Evolutionary conservation across 2,113 vertebrate species (phyloP), one percentile per base, ranked within the genome.

Genomic region (Ophthalmolycus amberensis): DNA sequence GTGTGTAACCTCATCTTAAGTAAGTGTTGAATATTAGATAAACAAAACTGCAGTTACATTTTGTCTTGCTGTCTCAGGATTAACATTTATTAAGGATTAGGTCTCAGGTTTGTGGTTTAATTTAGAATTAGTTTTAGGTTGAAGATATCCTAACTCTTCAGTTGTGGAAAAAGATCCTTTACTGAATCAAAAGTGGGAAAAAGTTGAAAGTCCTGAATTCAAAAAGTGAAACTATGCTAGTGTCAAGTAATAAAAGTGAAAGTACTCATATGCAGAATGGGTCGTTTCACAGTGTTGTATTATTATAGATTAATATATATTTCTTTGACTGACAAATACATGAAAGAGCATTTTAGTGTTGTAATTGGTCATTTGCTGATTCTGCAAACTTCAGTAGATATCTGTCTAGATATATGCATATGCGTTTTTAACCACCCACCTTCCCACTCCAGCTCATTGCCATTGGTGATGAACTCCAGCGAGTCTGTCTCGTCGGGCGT

Each of bases 381-480:
- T 22, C 48, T 20, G 18, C 18, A 52, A 52, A 9, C 48, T 52
- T 52, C 48, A 52, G 20, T 8, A 52, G 1, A 22, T 52, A 50
- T 50, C 16, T 3, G 48, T 22, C 7, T 52, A 44, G 10, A 14
- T 44, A 14, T 14, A 12, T 44, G 12, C 18, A 50, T 50, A 25
- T n/a, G 22, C 2, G 5, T 70, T 56, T n/a, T 78, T 3, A 3
- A 11, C 6, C 52, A 14, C 96, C 93, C 60, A 99, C 98, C 98
- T 95, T 99, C 98, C 98, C 98, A 99, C 82, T 99, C 98, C 76
- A 99, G 89, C 15, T 99, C 98, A 0, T 98, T 98, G 42, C 97
- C 97, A 0, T 97, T 99, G 0, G 96, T 97, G 83, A 99, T 95
- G 85, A 98, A 99, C 84, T 99, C 98, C 0, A 99, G 95, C 0